Conservation (phyloP, 2,113 vertebrate genomes). For the Cyphomyrus discorhynchus region DNA sequence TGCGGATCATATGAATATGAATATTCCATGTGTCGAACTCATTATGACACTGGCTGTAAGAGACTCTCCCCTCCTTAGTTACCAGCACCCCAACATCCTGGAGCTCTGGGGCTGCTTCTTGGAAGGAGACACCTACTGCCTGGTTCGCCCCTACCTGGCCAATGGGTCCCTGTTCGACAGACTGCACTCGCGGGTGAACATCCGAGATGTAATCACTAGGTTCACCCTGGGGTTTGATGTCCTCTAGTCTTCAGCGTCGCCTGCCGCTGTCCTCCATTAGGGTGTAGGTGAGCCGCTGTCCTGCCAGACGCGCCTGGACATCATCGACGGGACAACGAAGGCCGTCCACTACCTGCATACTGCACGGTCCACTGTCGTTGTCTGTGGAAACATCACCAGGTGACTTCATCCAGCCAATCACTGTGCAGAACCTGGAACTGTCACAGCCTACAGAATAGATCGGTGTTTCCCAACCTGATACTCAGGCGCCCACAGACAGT, state of each 20-base stretch:
- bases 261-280: slow-evolving; percentile 30
- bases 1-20: neutral
- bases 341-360: slow-evolving; percentile 55
- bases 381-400: slow-evolving; percentile 61
- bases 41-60: neutral
- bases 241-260: neutral
- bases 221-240: neutral
- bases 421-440: neutral
- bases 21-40: neutral
- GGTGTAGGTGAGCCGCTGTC: slow-evolving; percentile 34
- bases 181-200: slow-evolving; percentile 52
- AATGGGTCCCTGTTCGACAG: slow-evolving; percentile 60
- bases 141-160: slow-evolving; percentile 59
- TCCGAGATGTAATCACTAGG: neutral
- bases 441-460: neutral
- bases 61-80: slow-evolving; percentile 28
- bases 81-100: slow-evolving; percentile 58
- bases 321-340: slow-evolving; percentile 49
- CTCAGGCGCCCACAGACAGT: neutral
- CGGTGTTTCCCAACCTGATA: neutral
- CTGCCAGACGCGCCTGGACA: slow-evolving; percentile 49
- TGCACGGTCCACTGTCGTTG: slow-evolving; percentile 38
- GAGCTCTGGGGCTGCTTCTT: slow-evolving; percentile 55
- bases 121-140: slow-evolving; percentile 48
- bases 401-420: slow-evolving; percentile 20